Percentiles rank a stretch among this genome's conserved stretches.
Conservation (phyloP, 2,888 invertebrate species). For the Hirudinaria manillensis region DNA sequence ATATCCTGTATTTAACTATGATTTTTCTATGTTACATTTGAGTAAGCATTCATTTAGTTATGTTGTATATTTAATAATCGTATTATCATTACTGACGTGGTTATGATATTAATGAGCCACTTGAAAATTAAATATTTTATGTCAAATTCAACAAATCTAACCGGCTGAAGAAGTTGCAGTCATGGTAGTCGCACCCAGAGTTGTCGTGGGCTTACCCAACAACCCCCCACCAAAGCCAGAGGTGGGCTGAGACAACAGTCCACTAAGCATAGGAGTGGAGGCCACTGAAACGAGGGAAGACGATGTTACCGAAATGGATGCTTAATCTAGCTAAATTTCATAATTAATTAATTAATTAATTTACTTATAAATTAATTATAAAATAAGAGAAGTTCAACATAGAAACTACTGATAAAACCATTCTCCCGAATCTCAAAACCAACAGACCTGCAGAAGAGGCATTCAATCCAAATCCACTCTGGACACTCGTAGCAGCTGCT, state of each 20-base stretch:
- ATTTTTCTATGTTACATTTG: no score
- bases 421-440: neutral
- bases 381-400: neutral
- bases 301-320: no score
- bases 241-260: neutral
- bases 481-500: no score
- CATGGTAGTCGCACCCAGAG: neutral
- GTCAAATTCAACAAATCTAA: neutral
- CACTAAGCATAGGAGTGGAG: neutral
- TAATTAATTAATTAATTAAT: neutral
- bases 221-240: neutral
- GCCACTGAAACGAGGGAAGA: neutral
- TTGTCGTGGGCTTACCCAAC: neutral
- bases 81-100: no score
- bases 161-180: neutral
- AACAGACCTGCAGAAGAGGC: no score
- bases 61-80: no score
- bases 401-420: neutral
- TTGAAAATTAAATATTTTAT: no score
- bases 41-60: no score
- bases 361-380: neutral
- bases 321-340: neutral
- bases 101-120: no score
- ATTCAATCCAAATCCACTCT: no score
- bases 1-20: no score